Evolutionary conservation across 2,888 invertebrate species (phyloP).

Genomic region (Acleris laterana): DNA sequence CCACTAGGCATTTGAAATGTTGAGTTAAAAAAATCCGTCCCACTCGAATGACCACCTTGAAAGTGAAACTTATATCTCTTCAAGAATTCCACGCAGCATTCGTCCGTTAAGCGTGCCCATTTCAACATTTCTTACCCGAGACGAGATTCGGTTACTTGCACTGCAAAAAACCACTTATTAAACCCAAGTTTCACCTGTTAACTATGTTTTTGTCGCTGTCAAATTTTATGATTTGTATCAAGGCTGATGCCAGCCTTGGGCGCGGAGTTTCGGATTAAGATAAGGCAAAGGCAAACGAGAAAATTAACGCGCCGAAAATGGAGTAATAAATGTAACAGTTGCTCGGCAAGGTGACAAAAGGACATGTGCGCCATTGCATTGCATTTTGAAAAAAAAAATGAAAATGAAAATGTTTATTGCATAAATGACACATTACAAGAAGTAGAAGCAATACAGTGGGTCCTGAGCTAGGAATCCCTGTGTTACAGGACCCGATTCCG

Average conservation of each 20-base stretch:
- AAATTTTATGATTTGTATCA: constrained; percentile 18
- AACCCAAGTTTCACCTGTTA: constrained; percentile 14
- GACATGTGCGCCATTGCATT: constrained; percentile 2
- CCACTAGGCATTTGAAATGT: background rate
- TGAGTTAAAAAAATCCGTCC: constrained; percentile 19
- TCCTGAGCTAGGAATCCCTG: too few species aligned
- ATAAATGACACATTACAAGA: too few species aligned
- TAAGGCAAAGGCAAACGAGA: constrained; percentile 31
- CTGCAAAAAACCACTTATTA: constrained; percentile 13
- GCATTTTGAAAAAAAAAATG: too few species aligned
- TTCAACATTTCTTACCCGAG: constrained; percentile 25
- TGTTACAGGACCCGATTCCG: too few species aligned
- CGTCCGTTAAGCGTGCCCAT: constrained; percentile 36
- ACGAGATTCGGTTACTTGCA: constrained; percentile 23
- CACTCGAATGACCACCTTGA: constrained; percentile 36
- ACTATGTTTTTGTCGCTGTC: constrained; percentile 17
- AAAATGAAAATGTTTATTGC: too few species aligned
- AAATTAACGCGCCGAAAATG: constrained; percentile 28
- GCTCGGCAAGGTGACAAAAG: constrained; percentile 2
- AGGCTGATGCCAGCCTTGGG: constrained; percentile 25
- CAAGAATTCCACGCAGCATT: constrained; percentile 34
- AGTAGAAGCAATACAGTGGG: too few species aligned
- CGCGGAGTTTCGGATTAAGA: constrained; percentile 33
- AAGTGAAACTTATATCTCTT: constrained; percentile 38
- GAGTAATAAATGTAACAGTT: constrained; percentile 7